Evolutionary conservation across 2,113 vertebrate genomes (phyloP).

Genomic region (Etheostoma spectabile): DNA sequence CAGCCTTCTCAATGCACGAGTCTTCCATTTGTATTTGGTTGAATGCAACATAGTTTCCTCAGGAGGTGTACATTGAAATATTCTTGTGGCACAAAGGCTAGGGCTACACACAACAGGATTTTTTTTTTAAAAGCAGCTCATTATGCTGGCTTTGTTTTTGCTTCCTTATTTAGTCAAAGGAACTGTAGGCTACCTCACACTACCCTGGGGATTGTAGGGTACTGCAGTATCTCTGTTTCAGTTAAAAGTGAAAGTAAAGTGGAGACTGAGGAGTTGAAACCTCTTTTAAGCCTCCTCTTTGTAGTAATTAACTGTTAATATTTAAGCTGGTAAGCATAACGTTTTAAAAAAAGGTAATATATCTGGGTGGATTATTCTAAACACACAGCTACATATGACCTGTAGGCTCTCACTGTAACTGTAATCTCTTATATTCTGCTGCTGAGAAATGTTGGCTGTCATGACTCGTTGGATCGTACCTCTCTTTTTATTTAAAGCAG

Average conservation of each 20-base stretch:
- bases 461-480: neutral
- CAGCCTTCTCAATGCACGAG: neutral
- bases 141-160: slow-evolving; percentile 27
- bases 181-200: neutral
- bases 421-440: neutral
- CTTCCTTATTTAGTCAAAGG: slow-evolving; percentile 8
- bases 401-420: neutral
- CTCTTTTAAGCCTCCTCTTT: neutral
- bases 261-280: neutral
- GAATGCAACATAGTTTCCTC: slow-evolving; percentile 13
- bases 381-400: neutral
- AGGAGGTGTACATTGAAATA: neutral
- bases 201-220: neutral
- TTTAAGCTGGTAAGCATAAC: neutral
- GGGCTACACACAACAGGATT: slow-evolving; percentile 12
- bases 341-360: neutral
- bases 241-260: slow-evolving; percentile 24
- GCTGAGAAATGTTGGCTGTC: neutral
- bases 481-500: neutral
- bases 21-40: slow-evolving; percentile 1
- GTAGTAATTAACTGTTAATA: neutral
- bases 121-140: neutral
- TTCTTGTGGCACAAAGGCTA: slow-evolving; percentile 11
- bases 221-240: neutral
- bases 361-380: neutral